Conservation (phyloP, 2,113 vertebrate species). For the Xenopus tropicalis region UCB_Xtro_10.0 CM004443.2:216671001-216671500, state of each 20-base stretch:
- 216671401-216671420: too few species aligned
- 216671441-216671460: too few species aligned
- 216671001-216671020: neutral
- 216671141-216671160: conserved; percentile 48
- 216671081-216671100: conserved; percentile 90
- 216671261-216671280: too few species aligned
- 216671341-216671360: too few species aligned
- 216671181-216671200: neutral
- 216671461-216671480: too few species aligned
- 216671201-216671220: neutral
- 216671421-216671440: too few species aligned
- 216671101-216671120: conserved; percentile 94
- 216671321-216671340: too few species aligned
- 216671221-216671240: neutral
- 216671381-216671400: too few species aligned
- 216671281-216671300: too few species aligned
- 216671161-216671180: neutral
- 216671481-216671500: too few species aligned
- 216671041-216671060: conserved; percentile 76
- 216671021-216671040: conserved; percentile 35
- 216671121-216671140: conserved; percentile 92
- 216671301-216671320: too few species aligned
- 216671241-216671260: neutral
- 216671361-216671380: too few species aligned
- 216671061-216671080: conserved; percentile 92